A percentile compares a stretch with the other conserved stretches of the same genome.
phyloP scores from a whole-genome alignment of 2,113 vertebrate genomes.

The Hoplias malabaricus region DNA sequence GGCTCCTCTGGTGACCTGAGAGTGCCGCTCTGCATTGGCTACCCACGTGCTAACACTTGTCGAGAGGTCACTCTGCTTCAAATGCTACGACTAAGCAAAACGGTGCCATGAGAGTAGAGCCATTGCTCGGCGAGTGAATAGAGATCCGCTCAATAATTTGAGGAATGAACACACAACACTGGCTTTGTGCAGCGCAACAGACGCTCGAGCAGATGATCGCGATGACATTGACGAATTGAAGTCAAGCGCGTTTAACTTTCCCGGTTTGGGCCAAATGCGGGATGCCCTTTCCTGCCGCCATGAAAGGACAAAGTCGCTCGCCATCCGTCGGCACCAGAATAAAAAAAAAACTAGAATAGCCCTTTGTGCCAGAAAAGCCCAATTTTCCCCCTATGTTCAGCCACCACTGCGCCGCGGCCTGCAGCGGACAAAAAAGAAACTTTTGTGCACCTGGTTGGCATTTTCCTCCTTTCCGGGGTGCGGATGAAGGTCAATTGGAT shows the following conservation, averaged over 20 bases:
- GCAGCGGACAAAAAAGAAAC: constrained; percentile 6
- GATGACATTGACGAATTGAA: constrained; percentile 57
- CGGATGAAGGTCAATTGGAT: constrained; percentile 52
- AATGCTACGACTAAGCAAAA: constrained; percentile 57
- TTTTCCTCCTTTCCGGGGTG: constrained; percentile 44
- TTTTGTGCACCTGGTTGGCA: constrained; percentile 48
- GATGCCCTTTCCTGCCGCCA: constrained; percentile 27
- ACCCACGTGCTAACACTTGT: neutral
- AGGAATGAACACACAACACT: constrained; percentile 37
- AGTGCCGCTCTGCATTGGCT: constrained; percentile 44
- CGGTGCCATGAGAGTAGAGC: neutral
- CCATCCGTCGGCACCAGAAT: neutral
- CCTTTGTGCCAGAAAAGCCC: constrained; percentile 37
- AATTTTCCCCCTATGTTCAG: constrained; percentile 28
- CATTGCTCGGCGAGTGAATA: neutral
- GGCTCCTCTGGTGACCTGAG: constrained; percentile 47
- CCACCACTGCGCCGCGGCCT: constrained; percentile 22
- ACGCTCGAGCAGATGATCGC: constrained; percentile 62
- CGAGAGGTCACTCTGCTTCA: constrained; percentile 55
- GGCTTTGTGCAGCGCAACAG: constrained; percentile 55
- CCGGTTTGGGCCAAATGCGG: constrained; percentile 28
- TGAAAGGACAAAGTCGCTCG: neutral
- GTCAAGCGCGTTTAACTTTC: constrained; percentile 47
- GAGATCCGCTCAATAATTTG: constrained; percentile 28
- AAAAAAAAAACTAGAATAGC: constrained; percentile 10